These are phyloP conservation scores for Dufourea novaeangliae DNA, from an alignment of 1,140 invertebrate species.

Conservation along the genomic window DNA sequence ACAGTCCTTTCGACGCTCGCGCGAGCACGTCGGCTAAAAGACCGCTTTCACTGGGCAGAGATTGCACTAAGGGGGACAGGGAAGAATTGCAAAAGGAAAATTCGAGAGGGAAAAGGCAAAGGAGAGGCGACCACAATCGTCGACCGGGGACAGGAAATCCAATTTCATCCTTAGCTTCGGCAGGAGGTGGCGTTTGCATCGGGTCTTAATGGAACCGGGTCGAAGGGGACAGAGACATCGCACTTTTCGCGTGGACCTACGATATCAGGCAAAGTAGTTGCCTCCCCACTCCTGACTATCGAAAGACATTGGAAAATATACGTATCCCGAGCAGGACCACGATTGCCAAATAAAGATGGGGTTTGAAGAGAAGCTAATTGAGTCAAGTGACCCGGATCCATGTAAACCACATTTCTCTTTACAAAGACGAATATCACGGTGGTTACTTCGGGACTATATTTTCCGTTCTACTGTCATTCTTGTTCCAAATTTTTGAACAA, in stretches of 20 bases:
- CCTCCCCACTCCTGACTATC: too few relatives aligned
- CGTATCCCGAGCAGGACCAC: too few relatives aligned
- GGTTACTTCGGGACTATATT: too few relatives aligned
- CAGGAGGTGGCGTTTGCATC: constrained; percentile 52
- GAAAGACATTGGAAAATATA: too few relatives aligned
- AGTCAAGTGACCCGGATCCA: too few relatives aligned
- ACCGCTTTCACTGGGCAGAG: background rate
- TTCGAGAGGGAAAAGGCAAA: constrained; percentile 5
- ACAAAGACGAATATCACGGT: too few relatives aligned
- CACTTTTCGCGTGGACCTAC: constrained; percentile 15
- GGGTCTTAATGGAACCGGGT: constrained; percentile 46
- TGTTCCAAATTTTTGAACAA: too few relatives aligned
- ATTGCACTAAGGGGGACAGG: background rate
- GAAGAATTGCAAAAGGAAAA: constrained; percentile 23
- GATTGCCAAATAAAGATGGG: too few relatives aligned
- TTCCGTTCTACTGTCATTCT: too few relatives aligned
- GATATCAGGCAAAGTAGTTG: too few relatives aligned
- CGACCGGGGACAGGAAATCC: constrained; percentile 53
- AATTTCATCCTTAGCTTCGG: constrained; percentile 53
- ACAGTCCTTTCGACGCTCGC: background rate
- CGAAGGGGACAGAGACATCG: constrained; percentile 30
- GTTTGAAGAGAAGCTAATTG: too few relatives aligned
- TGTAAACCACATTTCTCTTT: too few relatives aligned
- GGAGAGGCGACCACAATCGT: constrained; percentile 17
- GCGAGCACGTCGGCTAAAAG: background rate